phyloP scores from a whole-genome alignment of 2,113 vertebrate genomes.

The Neogobius melanostomus region DNA sequence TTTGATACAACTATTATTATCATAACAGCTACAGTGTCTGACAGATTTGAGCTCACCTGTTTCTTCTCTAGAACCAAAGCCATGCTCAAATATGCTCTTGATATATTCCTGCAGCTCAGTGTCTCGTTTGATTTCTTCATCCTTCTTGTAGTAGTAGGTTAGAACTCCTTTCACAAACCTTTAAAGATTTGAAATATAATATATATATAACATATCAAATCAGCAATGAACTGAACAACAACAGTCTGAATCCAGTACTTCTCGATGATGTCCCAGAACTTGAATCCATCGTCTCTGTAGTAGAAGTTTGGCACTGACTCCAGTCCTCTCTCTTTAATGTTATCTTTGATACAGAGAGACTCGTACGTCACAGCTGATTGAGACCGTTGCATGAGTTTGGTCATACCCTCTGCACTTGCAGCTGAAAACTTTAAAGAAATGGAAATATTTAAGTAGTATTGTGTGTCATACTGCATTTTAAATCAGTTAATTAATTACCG shows the following conservation, averaged over 20 bases:
- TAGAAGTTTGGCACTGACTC: slow-evolving; percentile 72
- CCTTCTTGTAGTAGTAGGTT: slow-evolving; percentile 54
- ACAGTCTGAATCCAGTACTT: slow-evolving; percentile 48
- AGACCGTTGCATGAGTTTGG: slow-evolving; percentile 36
- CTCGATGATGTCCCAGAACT: slow-evolving; percentile 76
- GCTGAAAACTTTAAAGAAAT: slow-evolving; percentile 44
- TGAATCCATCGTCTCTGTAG: slow-evolving; percentile 82
- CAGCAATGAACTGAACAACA: too few relatives aligned
- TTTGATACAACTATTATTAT: too few relatives aligned
- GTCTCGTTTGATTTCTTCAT: slow-evolving; percentile 51
- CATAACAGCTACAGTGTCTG: too few relatives aligned
- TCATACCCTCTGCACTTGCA: slow-evolving; percentile 45
- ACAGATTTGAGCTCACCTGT: slow-evolving; percentile 71
- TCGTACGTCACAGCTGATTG: slow-evolving; percentile 56
- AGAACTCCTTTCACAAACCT: slow-evolving; percentile 65
- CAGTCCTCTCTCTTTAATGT: slow-evolving; percentile 62
- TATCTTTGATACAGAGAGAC: slow-evolving; percentile 74
- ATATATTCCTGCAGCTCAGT: slow-evolving; percentile 75
- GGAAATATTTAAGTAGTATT: slow-evolving; percentile 30
- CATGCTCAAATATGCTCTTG: slow-evolving; percentile 78
- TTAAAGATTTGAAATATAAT: neutral
- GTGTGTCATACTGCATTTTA: too few relatives aligned
- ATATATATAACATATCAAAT: too few relatives aligned
- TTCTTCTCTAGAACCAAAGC: slow-evolving; percentile 64
- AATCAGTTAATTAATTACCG: too few relatives aligned